Percentiles rank a stretch among this genome's conserved stretches.
phyloP scores from a whole-genome alignment of 2,113 vertebrate genomes.

The Actenoides hombroni region DNA sequence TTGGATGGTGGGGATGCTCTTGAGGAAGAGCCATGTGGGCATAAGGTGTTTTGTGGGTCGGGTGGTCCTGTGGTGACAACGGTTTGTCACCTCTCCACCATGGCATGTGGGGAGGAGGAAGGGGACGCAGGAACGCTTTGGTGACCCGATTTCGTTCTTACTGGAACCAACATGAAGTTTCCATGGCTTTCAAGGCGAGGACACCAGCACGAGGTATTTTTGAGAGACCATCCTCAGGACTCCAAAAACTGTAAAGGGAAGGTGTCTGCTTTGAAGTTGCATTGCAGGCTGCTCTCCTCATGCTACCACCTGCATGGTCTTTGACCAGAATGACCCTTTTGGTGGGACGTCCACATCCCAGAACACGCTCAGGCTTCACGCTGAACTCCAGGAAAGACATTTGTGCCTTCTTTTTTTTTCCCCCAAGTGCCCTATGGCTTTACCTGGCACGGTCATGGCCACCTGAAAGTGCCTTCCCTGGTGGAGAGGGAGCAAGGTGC shows the following conservation, averaged over 20 bases:
- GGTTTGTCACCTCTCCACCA: background rate
- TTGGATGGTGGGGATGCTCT: accelerated
- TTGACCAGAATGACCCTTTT: background rate
- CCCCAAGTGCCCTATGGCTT: background rate
- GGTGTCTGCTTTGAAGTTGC: background rate
- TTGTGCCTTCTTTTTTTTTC: background rate
- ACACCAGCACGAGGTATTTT: background rate
- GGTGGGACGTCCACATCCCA: no score
- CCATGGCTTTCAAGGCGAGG: background rate
- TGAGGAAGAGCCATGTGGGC: background rate
- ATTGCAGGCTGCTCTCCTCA: background rate
- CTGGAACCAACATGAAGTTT: background rate
- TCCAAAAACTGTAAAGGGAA: background rate
- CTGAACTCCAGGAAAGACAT: background rate
- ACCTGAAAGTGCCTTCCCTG: background rate
- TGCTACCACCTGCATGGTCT: accelerated
- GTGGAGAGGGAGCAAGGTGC: background rate
- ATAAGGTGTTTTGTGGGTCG: no score
- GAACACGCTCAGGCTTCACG: background rate
- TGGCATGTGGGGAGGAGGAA: background rate
- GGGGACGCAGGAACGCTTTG: background rate
- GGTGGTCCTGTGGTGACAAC: background rate
- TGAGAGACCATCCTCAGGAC: background rate
- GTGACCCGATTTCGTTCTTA: background rate
- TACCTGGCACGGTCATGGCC: background rate